Conservation (phyloP, 2,888 invertebrate genomes). For the Heterodera filipjevi region DNA sequence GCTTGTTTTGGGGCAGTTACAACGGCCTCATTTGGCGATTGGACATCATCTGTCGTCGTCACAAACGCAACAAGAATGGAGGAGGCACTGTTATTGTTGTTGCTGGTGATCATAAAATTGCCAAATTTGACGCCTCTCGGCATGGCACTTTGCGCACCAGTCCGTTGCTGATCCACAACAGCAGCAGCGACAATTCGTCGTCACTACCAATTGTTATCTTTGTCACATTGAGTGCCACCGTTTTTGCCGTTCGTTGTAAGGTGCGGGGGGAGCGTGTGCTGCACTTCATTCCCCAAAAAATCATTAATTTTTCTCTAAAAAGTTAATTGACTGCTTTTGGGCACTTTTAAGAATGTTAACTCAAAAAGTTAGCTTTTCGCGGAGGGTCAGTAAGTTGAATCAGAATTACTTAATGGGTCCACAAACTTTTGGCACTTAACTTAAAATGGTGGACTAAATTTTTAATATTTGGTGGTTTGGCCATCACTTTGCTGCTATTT, state of each 20-base stretch:
- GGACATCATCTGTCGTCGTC: slow-evolving; percentile 8
- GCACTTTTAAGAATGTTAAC: too few relatives aligned
- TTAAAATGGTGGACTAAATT: too few relatives aligned
- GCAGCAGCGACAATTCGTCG: not conserved
- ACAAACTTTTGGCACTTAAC: too few relatives aligned
- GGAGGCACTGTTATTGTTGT: not conserved
- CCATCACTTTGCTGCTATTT: too few relatives aligned
- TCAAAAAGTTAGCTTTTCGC: too few relatives aligned
- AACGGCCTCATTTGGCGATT: not conserved
- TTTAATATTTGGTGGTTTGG: too few relatives aligned
- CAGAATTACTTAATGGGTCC: too few relatives aligned
- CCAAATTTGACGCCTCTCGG: not conserved
- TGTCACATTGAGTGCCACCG: not conserved
- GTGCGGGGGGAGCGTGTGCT: not conserved
- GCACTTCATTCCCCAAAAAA: not conserved
- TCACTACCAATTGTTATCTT: not conserved
- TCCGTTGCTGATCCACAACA: not conserved
- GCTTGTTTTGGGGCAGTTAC: slow-evolving; percentile 20
- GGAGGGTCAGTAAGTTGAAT: too few relatives aligned
- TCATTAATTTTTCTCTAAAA: not conserved
- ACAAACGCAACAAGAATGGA: not conserved
- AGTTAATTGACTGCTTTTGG: too few relatives aligned
- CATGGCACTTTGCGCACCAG: not conserved
- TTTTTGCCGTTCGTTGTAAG: not conserved
- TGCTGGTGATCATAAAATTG: too few relatives aligned